Evolutionary conservation across 1,140 invertebrate genomes (phyloP).

Genomic region (Ceratina japonica): DNA sequence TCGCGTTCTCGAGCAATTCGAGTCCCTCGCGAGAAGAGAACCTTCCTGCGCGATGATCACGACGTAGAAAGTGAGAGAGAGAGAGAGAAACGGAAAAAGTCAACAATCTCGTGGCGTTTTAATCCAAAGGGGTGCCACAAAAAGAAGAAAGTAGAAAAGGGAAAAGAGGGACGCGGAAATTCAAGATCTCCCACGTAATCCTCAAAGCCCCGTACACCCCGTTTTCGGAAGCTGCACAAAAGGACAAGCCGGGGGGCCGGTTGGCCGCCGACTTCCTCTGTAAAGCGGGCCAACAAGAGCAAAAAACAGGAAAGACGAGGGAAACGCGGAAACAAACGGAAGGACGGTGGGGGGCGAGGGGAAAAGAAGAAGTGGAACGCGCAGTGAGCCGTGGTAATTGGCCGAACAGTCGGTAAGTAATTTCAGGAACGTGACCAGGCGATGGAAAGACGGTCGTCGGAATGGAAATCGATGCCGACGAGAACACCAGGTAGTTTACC

Average conservation of each 20-base stretch:
- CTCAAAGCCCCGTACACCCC: neutral
- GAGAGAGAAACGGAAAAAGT: neutral
- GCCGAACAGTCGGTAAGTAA: slow-evolving; percentile 54
- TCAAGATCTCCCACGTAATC: slow-evolving; percentile 28
- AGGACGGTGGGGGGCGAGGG: neutral
- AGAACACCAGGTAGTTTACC: slow-evolving; percentile 49
- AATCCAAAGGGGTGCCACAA: slow-evolving; percentile 9
- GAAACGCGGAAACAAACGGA: slow-evolving; percentile 2
- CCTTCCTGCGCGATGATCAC: neutral
- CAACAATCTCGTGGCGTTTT: slow-evolving; percentile 23
- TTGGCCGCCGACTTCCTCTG: neutral
- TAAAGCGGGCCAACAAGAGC: slow-evolving; percentile 24
- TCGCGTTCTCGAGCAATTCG: neutral
- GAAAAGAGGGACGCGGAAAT: slow-evolving; percentile 1
- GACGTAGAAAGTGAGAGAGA: too few species aligned
- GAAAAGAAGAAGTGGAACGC: slow-evolving; percentile 4
- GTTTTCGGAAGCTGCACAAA: slow-evolving; percentile 16
- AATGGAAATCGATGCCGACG: slow-evolving; percentile 51
- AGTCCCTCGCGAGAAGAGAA: neutral
- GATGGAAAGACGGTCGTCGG: slow-evolving; percentile 42
- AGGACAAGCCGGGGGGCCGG: neutral
- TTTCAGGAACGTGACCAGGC: slow-evolving; percentile 48
- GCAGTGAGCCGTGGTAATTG: slow-evolving; percentile 51
- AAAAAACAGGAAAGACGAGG: neutral
- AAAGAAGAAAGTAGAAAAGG: too few species aligned